Evolutionary conservation across 2,888 invertebrate genomes (phyloP).

Genomic region (Nomada goodeniana): DNA sequence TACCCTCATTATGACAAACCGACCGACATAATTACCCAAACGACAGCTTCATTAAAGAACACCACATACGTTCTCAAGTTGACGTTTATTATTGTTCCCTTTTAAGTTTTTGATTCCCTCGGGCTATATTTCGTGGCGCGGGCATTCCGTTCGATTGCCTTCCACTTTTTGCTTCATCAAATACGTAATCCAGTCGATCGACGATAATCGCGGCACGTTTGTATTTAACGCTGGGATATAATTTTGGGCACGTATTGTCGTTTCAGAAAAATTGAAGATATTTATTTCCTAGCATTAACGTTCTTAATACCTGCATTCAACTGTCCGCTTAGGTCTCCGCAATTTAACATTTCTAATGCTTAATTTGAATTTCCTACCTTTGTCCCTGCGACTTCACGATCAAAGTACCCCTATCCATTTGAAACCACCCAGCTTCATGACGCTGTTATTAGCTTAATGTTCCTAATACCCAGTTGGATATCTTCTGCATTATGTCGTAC

Average conservation of each 20-base stretch:
- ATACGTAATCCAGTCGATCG: constrained; percentile 57
- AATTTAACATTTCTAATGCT: constrained; percentile 26
- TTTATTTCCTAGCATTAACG: neutral
- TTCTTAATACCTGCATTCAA: neutral
- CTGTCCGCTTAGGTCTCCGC: constrained; percentile 2
- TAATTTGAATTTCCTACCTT: constrained; percentile 23
- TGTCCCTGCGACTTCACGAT: neutral
- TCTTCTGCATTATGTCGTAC: neutral
- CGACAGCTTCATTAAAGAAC: neutral
- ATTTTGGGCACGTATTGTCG: neutral
- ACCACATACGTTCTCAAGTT: neutral
- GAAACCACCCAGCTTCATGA: constrained; percentile 1
- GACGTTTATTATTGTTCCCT: constrained; percentile 18
- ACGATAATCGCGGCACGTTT: constrained; percentile 57
- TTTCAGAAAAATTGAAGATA: neutral
- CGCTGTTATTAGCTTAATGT: constrained; percentile 20
- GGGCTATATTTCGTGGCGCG: constrained; percentile 5
- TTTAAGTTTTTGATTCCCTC: constrained; percentile 10
- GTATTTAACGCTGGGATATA: neutral
- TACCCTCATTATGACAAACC: neutral
- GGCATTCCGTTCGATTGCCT: constrained; percentile 33
- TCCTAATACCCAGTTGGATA: constrained; percentile 6
- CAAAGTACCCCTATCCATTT: constrained; percentile 14
- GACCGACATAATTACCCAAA: neutral
- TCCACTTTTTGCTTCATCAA: constrained; percentile 26